Percentiles rank a stretch among this genome's conserved stretches.
Evolutionary conservation across 2,888 invertebrate genomes (phyloP).

Genomic region (Drosophila setosimentum): DNA sequence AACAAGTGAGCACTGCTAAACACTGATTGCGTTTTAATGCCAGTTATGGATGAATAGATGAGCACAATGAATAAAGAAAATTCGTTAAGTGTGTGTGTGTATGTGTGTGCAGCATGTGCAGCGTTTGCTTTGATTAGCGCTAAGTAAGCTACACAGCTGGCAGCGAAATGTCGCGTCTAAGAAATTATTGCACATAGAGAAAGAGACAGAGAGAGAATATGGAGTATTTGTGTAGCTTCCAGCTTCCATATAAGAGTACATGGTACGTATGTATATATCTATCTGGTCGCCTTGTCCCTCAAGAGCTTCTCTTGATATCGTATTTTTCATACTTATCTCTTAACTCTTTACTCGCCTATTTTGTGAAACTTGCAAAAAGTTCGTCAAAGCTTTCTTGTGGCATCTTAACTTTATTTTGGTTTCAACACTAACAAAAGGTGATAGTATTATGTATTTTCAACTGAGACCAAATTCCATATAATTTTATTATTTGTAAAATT

Average conservation of each 20-base stretch:
- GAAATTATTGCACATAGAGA: background rate
- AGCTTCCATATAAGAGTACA: background rate
- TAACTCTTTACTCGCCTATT: background rate
- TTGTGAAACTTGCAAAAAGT: background rate
- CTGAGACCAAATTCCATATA: background rate
- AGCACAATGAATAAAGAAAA: constrained; percentile 29
- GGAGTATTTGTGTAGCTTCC: background rate
- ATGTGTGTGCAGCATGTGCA: background rate
- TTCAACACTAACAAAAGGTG: background rate
- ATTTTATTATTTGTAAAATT: background rate
- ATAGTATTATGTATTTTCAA: background rate
- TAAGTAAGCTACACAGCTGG: background rate
- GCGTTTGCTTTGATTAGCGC: constrained; percentile 1
- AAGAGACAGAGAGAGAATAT: background rate
- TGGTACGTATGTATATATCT: background rate
- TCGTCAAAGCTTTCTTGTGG: background rate
- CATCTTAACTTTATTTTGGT: background rate
- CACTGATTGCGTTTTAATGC: constrained; percentile 79
- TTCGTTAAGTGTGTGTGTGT: background rate
- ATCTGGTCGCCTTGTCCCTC: background rate
- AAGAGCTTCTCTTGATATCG: background rate
- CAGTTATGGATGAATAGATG: constrained; percentile 68
- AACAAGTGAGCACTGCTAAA: constrained; percentile 57
- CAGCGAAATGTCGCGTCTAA: background rate
- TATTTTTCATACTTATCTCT: background rate